Conservation (phyloP, 2,113 vertebrate genomes). For the Anser brachyrhynchus region DNA sequence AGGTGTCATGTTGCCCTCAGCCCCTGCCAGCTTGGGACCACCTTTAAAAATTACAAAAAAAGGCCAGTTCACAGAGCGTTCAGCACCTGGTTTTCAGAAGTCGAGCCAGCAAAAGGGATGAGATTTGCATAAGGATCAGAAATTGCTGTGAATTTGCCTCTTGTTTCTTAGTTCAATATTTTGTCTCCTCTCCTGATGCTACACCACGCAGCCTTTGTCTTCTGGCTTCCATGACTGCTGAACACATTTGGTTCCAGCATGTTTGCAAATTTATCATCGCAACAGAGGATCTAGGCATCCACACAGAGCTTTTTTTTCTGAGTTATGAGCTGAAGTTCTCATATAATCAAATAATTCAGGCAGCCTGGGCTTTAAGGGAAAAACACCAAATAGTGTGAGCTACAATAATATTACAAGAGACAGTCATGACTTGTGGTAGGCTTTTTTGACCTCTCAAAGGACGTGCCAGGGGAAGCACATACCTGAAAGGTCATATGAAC, state of each 20-base stretch:
- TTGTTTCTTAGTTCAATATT: neutral
- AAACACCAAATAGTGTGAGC: neutral
- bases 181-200: neutral
- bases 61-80: accelerated
- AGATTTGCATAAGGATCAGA: neutral
- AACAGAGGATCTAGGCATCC: neutral
- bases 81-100: neutral
- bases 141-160: neutral
- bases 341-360: neutral
- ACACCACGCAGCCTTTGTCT: accelerated
- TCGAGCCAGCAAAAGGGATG: accelerated
- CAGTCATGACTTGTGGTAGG: neutral
- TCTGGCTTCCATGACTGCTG: neutral
- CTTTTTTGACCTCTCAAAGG: neutral
- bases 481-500: neutral
- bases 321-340: neutral
- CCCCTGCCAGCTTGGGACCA: accelerated
- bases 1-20: neutral
- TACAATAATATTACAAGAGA: neutral
- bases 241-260: neutral
- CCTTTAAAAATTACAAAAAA: neutral
- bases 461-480: neutral
- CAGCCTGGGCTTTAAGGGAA: neutral
- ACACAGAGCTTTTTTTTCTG: neutral
- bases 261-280: neutral